Evolutionary conservation across 2,888 invertebrate species (phyloP).

Genomic region (Epiblema foenella): DNA sequence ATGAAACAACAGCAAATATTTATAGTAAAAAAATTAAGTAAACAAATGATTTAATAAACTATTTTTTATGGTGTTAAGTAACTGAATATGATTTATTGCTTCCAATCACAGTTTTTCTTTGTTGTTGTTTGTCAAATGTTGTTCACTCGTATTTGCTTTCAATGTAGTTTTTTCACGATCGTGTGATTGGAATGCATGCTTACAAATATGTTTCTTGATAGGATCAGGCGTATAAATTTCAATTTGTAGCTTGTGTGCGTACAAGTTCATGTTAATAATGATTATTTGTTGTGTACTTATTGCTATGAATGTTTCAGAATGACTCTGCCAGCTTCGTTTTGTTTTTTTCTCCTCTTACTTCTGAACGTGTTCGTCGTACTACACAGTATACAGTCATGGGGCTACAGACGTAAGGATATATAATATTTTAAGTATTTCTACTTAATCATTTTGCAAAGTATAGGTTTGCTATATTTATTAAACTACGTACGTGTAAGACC

Average conservation of each 20-base stretch:
- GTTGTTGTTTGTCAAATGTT: background rate
- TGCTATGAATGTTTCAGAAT: constrained; percentile 55
- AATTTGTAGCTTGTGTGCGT: constrained; percentile 2
- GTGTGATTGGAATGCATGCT: background rate
- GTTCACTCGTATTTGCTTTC: background rate
- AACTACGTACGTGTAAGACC: too few species aligned
- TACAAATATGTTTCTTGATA: background rate
- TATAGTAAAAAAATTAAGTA: too few species aligned
- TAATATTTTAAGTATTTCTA: background rate
- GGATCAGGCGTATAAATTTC: background rate
- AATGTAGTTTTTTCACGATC: background rate
- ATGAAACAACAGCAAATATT: too few species aligned
- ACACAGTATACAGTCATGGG: constrained; percentile 61
- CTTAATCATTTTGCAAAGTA: background rate
- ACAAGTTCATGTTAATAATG: background rate
- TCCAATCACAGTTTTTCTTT: too few species aligned
- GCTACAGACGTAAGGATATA: constrained; percentile 66
- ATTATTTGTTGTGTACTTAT: background rate
- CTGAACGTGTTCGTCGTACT: constrained; percentile 57
- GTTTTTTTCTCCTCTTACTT: constrained; percentile 59
- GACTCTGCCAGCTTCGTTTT: constrained; percentile 54
- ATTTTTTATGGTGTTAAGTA: too few species aligned
- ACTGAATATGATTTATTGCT: too few species aligned
- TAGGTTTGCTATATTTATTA: too few species aligned
- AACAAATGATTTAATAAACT: too few species aligned